Base-by-base conservation (phyloP, 2,113 vertebrate species). In the Microtus oregoni region DNA sequence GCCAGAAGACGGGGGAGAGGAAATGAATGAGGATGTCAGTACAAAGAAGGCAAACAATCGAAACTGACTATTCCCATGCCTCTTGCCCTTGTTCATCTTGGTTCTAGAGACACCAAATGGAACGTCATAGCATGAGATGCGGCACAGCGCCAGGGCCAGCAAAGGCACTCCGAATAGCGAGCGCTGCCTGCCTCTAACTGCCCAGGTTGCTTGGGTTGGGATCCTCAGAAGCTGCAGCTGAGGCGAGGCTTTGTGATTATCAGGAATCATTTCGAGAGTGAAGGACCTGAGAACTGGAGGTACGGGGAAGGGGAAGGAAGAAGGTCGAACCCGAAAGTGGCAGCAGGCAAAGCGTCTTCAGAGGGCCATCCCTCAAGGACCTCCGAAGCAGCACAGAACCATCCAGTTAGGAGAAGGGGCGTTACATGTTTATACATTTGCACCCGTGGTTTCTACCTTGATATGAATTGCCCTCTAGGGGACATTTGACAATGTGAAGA, bases 1-100 rank as follows among this genome's bases (percentile, higher is more conserved):
- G 2, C 19, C 3, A 10, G 32, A 35, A 32, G 26, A 30, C 1
- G 0, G 55, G 0, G 7, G 15, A 35, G 9, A 17, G 50, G 5
- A 13, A 41, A 41, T 6, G 12, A 2, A 47, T 65, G 67, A 82
- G 32, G 9, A 35, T 75, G 78, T 75, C 8, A 70, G 9, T 7
- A 58, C 11, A 28, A 14, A 70, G 38, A 10, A 58, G n/a, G 41
- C 58, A 75, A 58, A 58, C 35, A 19, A 22, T 19, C 75, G n/a
- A 50, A 92, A 72, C 13, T 24, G 28, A 30, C 35, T 52, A 26
- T 50, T 63, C 3, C 32, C 3, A n/a, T n/a, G 35, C 75, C 26
- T 35, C 20, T 3, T 32, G 26, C 13, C 58, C n/a, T 77, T 0
- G 0, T 73, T 24, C 20, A 0, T 67, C 83, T 68, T 50, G n/a